Conservation (phyloP, 1,140 invertebrate species). For the Plodia interpunctella region DNA sequence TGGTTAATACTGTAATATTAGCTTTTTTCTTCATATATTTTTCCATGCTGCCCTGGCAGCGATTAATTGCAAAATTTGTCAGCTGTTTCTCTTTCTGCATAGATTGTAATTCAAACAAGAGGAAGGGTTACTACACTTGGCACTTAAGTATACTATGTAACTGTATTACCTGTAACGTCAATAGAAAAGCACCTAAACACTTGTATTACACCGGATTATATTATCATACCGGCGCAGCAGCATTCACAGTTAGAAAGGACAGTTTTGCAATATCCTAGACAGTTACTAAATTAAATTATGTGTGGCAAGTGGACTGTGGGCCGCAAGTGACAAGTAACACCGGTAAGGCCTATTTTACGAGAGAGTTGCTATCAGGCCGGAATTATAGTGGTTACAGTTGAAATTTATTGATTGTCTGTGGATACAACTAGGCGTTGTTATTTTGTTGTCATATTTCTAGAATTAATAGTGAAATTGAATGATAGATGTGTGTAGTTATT, state of each 20-base stretch:
- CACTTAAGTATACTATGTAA: too few species aligned
- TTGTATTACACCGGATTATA: not conserved
- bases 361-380: not conserved
- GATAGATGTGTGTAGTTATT: too few species aligned
- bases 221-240: not conserved
- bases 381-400: slow-evolving; percentile 2
- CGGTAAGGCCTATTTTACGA: slow-evolving; percentile 5
- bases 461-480: not conserved
- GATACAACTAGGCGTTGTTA: not conserved
- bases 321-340: not conserved
- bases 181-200: not conserved
- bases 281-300: slow-evolving; percentile 7
- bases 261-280: not conserved
- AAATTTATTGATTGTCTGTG: not conserved
- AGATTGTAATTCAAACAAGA: too few species aligned
- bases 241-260: slow-evolving; percentile 6
- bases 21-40: too few species aligned
- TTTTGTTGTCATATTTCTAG: not conserved
- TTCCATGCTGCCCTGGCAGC: too few species aligned
- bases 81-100: too few species aligned
- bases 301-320: not conserved
- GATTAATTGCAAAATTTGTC: too few species aligned
- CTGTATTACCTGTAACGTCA: too few species aligned
- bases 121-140: too few species aligned
- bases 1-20: too few species aligned